Evolutionary conservation across 2,888 invertebrate species (phyloP).

Genomic region (Callimorpha dominula): DNA sequence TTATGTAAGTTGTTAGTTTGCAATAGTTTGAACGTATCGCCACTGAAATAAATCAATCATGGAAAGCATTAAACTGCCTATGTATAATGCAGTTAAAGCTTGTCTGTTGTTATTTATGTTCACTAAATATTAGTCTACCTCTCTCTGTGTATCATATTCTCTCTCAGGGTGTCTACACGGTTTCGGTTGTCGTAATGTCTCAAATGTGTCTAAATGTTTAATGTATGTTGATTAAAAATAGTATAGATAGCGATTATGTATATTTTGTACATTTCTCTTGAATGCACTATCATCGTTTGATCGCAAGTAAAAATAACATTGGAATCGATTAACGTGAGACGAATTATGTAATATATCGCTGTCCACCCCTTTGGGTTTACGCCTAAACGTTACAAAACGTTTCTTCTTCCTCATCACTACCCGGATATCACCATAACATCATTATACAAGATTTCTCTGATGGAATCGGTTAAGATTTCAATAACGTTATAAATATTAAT

Average conservation of each 20-base stretch:
- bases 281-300: too few species aligned
- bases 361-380: not conserved
- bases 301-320: too few species aligned
- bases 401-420: not conserved
- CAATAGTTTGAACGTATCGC: slow-evolving; percentile 16
- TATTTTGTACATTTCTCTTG: too few species aligned
- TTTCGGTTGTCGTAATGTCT: not conserved
- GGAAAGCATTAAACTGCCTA: slow-evolving; percentile 16
- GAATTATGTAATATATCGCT: too few species aligned
- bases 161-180: not conserved
- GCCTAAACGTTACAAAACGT: not conserved
- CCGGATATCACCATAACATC: slow-evolving; percentile 9
- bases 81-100: slow-evolving; percentile 13
- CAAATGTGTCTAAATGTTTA: not conserved
- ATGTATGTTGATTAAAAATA: not conserved
- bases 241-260: too few species aligned
- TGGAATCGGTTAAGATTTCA: slow-evolving; percentile 28
- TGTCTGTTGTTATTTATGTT: slow-evolving; percentile 22
- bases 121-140: not conserved
- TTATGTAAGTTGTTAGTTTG: slow-evolving; percentile 10
- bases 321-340: too few species aligned
- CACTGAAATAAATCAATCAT: slow-evolving; percentile 33
- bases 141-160: not conserved
- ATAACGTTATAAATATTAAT: slow-evolving; percentile 39
- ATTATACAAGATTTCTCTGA: slow-evolving; percentile 21